A percentile compares a stretch with the other conserved stretches of the same genome.
Evolutionary conservation across 2,113 vertebrate species (phyloP).

Genomic region (Manacus vitellinus): DNA sequence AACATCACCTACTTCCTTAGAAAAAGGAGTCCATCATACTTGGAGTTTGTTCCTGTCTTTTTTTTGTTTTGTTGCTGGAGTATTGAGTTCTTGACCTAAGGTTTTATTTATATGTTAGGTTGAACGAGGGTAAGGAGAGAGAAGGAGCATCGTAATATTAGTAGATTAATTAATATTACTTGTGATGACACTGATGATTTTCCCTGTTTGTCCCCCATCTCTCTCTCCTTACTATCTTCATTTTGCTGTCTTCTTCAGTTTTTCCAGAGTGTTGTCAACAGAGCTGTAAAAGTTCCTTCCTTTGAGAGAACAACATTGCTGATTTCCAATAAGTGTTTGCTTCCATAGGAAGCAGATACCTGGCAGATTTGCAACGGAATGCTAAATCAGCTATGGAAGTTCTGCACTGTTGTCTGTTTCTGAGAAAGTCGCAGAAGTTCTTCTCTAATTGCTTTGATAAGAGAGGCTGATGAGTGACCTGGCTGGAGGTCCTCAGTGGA

Average conservation of each 20-base stretch:
- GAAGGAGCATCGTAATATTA: slow-evolving; percentile 25
- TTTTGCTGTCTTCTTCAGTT: neutral
- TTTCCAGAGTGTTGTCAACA: slow-evolving; percentile 22
- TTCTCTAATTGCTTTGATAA: slow-evolving; percentile 98
- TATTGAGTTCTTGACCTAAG: slow-evolving; percentile 39
- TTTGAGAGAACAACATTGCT: slow-evolving; percentile 40
- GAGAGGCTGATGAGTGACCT: slow-evolving; percentile 92
- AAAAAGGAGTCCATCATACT: neutral
- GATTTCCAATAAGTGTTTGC: slow-evolving; percentile 69
- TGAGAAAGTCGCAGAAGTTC: slow-evolving; percentile 96
- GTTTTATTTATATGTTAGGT: neutral
- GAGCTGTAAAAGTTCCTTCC: neutral
- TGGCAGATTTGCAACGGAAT: slow-evolving; percentile 55
- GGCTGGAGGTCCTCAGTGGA: slow-evolving; percentile 88
- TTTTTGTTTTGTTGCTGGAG: neutral
- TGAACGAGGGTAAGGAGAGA: slow-evolving; percentile 16
- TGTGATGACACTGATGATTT: neutral
- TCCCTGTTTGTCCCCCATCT: neutral
- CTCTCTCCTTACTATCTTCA: slow-evolving; percentile 3
- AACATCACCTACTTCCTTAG: neutral
- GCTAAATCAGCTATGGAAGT: slow-evolving; percentile 90
- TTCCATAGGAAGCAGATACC: slow-evolving; percentile 83
- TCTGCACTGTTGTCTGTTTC: slow-evolving; percentile 89
- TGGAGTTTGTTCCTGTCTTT: neutral
- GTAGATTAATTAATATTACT: neutral